Evolutionary conservation across 1,140 invertebrate species (phyloP), one percentile per base, ranked within the genome.

Genomic region (Drosophila chauvacae): DNA sequence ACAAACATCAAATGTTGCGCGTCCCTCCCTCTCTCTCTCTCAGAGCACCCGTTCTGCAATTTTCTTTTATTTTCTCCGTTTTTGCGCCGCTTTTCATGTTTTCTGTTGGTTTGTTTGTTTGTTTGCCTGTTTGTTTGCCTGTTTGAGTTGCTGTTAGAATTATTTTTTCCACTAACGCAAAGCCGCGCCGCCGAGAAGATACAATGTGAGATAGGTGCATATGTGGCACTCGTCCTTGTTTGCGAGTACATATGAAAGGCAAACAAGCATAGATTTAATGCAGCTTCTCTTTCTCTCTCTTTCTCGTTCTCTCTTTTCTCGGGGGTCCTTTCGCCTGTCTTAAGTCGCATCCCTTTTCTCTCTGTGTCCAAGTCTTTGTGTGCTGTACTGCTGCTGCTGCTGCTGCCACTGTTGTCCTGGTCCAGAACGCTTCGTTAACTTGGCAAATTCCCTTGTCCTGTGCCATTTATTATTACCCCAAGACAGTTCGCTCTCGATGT

Each of bases 251-350:
- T 87, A 88, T 87, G 80, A 84, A 88, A 84, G 74, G 63, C 84
- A 87, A 88, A 87, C 84, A 88, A 88, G 84, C 84, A 80, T 84
- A 88, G 84, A 88, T 87, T 87, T 88, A 87, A 87, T 87, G 84
- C 80, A 87, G 77, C 84, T 59, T 35, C 48, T 41, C 26, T 13
- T 30, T 39, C 39, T 23, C 0, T 55, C 47, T 35, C 64, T 53
- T 5, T 26, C 26, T 26, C 26, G 23, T 4, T 39, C n/a, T 58
- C 35, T 35, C 11, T 33, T 45, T 26, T 20, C 37, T 26, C 63
- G 44, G 33, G 47, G 30, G 42, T 58, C 51, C 51, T 71, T 39
- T 50, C 45, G n/a, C 53, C 26, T 39, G 23, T 60, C 69, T 59
- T 59, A 60, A 72, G 69, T 72, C 69, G 69, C 30, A 51, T 56